phyloP scores from a whole-genome alignment of 2,888 invertebrate genomes.

The Lycaena phlaeas region DNA sequence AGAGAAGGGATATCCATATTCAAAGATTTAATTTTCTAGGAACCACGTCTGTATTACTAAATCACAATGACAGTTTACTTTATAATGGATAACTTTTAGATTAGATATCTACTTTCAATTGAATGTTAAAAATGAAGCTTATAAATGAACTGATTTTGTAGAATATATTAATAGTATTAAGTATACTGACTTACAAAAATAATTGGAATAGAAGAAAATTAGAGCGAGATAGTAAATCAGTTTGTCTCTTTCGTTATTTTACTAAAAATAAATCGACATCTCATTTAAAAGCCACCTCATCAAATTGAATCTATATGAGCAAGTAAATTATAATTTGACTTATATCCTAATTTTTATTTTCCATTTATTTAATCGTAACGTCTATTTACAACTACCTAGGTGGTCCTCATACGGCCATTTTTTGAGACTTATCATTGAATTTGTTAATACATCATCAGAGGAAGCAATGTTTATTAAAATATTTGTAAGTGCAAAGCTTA shows the following conservation, averaged over 20 bases:
- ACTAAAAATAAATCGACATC: no score
- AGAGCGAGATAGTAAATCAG: no score
- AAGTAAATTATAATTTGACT: neutral
- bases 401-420: conserved; percentile 4
- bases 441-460: neutral
- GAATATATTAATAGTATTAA: no score
- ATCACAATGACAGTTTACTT: neutral
- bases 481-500: neutral
- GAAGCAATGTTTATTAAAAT: conserved; percentile 1
- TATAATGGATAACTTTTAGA: neutral
- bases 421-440: conserved; percentile 2
- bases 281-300: no score
- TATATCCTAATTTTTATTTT: neutral
- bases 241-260: no score
- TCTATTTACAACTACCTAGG: conserved; percentile 8
- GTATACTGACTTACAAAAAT: no score
- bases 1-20: neutral
- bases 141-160: no score
- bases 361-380: neutral
- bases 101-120: neutral
- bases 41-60: conserved; percentile 1
- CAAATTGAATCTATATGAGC: neutral
- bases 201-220: no score
- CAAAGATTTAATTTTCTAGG: neutral
- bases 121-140: no score